A percentile compares a stretch with the other conserved stretches of the same genome.
phyloP scores from a whole-genome alignment of 2,888 invertebrate species.

The Halictus ligatus region DNA sequence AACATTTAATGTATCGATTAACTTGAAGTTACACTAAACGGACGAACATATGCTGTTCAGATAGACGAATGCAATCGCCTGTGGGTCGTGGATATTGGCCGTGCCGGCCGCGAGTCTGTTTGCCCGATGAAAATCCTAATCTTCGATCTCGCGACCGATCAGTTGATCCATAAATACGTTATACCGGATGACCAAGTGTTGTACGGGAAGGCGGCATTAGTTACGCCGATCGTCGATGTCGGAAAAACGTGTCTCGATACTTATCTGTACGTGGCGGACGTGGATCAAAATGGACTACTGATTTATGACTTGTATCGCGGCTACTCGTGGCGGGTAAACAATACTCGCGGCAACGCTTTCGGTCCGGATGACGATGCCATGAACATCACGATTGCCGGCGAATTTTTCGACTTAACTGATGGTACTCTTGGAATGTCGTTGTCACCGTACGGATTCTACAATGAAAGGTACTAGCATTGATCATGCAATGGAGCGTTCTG shows the following conservation, averaged over 20 bases:
- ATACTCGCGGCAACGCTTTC: conserved; percentile 81
- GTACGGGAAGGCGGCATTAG: conserved; percentile 76
- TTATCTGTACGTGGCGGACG: conserved; percentile 82
- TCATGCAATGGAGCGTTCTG: neutral
- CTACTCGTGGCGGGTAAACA: conserved; percentile 81
- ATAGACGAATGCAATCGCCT: conserved; percentile 84
- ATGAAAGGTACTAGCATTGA: conserved; percentile 55
- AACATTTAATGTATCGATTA: neutral
- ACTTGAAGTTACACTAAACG: neutral
- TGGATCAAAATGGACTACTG: conserved; percentile 79
- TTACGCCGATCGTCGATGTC: conserved; percentile 82
- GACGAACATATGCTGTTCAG: conserved; percentile 66
- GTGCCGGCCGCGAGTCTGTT: conserved; percentile 64
- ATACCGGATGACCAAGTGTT: conserved; percentile 78
- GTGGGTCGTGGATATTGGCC: conserved; percentile 83
- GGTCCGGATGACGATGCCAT: conserved; percentile 81
- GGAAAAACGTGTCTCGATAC: conserved; percentile 79
- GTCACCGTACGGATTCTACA: conserved; percentile 79
- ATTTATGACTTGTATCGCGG: conserved; percentile 78
- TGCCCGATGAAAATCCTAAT: conserved; percentile 83
- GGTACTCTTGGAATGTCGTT: conserved; percentile 82
- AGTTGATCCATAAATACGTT: conserved; percentile 78
- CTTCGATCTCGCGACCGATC: conserved; percentile 82
- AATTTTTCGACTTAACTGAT: conserved; percentile 80
- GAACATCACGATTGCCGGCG: conserved; percentile 81